These are phyloP conservation scores for Gadus chalcogrammus DNA, from an alignment of 2,113 vertebrate genomes.

Conservation along the genomic window DNA sequence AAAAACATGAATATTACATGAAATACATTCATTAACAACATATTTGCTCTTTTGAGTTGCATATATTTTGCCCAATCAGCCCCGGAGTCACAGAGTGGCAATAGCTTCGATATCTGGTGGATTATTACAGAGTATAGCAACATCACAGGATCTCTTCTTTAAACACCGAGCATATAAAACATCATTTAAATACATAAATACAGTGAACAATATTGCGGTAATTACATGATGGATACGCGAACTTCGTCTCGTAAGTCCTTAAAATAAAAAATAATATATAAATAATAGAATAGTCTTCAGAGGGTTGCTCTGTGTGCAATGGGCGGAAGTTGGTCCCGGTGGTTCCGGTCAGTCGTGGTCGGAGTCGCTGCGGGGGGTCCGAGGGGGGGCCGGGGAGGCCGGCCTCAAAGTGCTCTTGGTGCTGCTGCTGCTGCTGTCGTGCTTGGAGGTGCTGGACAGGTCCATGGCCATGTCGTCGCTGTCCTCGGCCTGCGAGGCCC, in stretches of 20 bases:
- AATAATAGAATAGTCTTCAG: too few species aligned
- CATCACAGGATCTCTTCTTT: constrained; percentile 13
- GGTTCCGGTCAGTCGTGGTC: constrained; percentile 59
- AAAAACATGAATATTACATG: constrained; percentile 27
- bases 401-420: constrained; percentile 33
- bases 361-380: constrained; percentile 41
- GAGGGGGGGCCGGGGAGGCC: constrained; percentile 23
- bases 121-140: too few species aligned
- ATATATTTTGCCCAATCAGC: constrained; percentile 1
- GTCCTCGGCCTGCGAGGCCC: constrained; percentile 32
- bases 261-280: background rate
- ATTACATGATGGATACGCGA: background rate
- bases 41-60: too few species aligned
- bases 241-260: background rate
- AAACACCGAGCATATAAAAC: constrained; percentile 35
- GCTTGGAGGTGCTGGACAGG: constrained; percentile 88
- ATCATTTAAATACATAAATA: constrained; percentile 16
- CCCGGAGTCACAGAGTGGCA: background rate
- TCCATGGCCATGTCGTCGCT: constrained; percentile 83
- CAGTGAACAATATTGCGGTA: background rate
- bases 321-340: background rate
- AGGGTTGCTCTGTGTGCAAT: too few species aligned
- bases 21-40: constrained; percentile 46
- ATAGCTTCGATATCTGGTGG: too few species aligned
- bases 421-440: constrained; percentile 52